Percentiles rank a stretch among this genome's conserved stretches.
Conservation (phyloP, 2,113 vertebrate genomes). For the Perognathus longimembris region DNA sequence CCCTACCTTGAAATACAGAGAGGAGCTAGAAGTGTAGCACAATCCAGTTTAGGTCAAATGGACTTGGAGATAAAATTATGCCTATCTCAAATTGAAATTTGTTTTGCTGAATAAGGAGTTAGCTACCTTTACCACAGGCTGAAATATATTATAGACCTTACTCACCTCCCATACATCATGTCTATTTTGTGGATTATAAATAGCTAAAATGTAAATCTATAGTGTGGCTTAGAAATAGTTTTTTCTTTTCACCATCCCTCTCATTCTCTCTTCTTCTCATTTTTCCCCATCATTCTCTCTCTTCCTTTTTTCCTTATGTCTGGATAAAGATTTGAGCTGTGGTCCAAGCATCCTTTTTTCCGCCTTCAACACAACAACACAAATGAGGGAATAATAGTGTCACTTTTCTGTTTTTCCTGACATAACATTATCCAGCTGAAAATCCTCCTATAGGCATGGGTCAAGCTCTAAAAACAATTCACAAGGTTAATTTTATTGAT, state of each 20-base stretch:
- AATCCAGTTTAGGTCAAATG: neutral
- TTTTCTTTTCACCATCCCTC: too few species aligned
- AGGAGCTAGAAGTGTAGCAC: too few species aligned
- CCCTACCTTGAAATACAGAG: too few species aligned
- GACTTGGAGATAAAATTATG: neutral
- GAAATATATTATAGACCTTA: neutral
- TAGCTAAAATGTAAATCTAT: neutral
- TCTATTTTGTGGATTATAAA: neutral
- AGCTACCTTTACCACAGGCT: neutral
- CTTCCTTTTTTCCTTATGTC: neutral
- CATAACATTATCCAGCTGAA: neutral
- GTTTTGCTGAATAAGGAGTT: neutral
- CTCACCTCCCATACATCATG: neutral
- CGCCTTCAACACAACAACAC: neutral
- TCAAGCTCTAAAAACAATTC: slow-evolving; percentile 9
- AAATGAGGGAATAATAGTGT: neutral
- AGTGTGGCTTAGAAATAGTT: neutral
- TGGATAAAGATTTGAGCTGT: neutral
- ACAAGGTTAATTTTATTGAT: neutral
- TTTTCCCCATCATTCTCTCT: accelerated
- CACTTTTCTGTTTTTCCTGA: neutral
- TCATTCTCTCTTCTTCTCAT: too few species aligned
- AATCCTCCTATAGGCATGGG: neutral
- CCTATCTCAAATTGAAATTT: neutral
- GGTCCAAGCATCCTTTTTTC: neutral